Base-by-base conservation (phyloP, 2,888 invertebrate genomes). In the Oxytorus armatus region DNA sequence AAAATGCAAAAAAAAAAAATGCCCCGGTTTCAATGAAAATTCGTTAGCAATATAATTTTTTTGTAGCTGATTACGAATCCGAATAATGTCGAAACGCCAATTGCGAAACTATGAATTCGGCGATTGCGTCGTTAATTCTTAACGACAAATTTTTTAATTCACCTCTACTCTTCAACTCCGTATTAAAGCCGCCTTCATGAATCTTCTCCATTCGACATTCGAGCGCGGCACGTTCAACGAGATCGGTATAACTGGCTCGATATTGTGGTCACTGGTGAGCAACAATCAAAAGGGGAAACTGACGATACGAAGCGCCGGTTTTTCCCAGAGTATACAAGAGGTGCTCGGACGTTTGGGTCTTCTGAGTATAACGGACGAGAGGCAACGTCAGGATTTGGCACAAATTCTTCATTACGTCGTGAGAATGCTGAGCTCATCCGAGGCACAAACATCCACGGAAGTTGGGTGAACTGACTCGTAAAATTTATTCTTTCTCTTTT, bases 241-340 rank as follows among this genome's bases (percentile, higher is more conserved):
- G 84, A 93, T 93, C 79, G 92, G 91, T 77, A 88, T 92, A 16
- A 92, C 92, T 0, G 87, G 94, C 86, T 87, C 94, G 14, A 94
- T 95, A 1, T 92, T 95, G 0, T 96, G 96, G 95, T 93, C 95
- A 0, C 86, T 96, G 55, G 93, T 94, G 4, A 94, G 95, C 5
- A 96, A 96, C 87, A 95, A 94, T 87, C 95, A 95, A 84, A 95
- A 95, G 92, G 95, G 95, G 81, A 94, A 94, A 89, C 87, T 93
- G 36, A 91, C 93, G n/a, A 90, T 93, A 11, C 93, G 94, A 80
- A 92, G 92, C 55, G 92, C 92, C 1, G 93, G 93, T 21, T 89
- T 94, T 47, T 92, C 93, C 51, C 86, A 88, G 4, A 92, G 92
- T 81, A 89, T 94, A 44, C 92, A 93, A 77, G 92, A 93, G 74